These are phyloP conservation scores for Vanacampus margaritifer DNA, from an alignment of 2,113 vertebrate genomes.

Conservation along the genomic window DNA sequence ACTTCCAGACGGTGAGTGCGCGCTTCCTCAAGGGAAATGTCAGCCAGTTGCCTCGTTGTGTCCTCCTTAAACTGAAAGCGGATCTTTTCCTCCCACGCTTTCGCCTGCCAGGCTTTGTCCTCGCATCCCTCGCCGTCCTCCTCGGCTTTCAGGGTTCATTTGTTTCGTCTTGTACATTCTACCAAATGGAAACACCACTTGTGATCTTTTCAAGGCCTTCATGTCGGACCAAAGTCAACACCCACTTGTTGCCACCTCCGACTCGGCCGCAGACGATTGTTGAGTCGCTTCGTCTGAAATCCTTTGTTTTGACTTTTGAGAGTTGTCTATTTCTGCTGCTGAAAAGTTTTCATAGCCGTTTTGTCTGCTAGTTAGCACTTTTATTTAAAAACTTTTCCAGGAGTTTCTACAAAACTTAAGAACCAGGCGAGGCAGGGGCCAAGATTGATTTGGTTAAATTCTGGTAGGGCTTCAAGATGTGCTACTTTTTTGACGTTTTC, in stretches of 20 bases:
- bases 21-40: constrained; percentile 22
- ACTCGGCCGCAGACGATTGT: constrained; percentile 5
- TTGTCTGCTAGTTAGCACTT: neutral
- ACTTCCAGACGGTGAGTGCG: constrained; percentile 96
- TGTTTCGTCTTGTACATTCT: neutral
- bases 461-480: too few species aligned
- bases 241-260: constrained; percentile 36
- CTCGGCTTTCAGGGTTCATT: constrained; percentile 4
- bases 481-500: too few species aligned
- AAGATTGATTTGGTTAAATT: neutral
- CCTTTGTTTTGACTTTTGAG: neutral
- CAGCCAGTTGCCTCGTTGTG: constrained; percentile 13
- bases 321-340: too few species aligned
- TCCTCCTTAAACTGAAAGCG: constrained; percentile 20
- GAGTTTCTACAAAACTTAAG: neutral
- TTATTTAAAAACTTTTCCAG: neutral
- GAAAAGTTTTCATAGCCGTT: neutral
- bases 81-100: constrained; percentile 39
- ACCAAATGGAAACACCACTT: neutral
- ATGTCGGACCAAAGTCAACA: constrained; percentile 2
- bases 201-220: neutral
- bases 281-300: neutral
- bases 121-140: constrained; percentile 16
- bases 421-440: neutral
- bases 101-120: neutral